Evolutionary conservation across 64 coral and sea anemone species (phyloP).

Genomic region (Hydrozoanthus tunicans): DNA sequence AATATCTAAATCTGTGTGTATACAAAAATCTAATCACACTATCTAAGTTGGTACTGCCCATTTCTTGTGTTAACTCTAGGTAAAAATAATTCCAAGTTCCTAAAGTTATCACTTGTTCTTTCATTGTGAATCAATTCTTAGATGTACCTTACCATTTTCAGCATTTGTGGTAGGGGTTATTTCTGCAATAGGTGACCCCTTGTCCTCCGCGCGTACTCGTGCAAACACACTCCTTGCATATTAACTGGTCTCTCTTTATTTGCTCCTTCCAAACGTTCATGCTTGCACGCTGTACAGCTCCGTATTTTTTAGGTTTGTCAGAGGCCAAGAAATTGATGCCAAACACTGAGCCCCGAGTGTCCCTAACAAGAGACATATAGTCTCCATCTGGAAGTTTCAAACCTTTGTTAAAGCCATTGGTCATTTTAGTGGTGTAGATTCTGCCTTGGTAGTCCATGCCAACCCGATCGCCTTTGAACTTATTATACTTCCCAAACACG

Average conservation of each 20-base stretch:
- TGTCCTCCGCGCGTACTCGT: constrained; percentile 63
- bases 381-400: constrained; percentile 70
- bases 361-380: constrained; percentile 69
- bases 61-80: no score
- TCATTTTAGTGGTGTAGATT: constrained; percentile 71
- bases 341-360: constrained; percentile 77
- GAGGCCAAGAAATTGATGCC: constrained; percentile 75
- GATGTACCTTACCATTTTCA: constrained; percentile 66
- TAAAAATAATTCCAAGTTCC: no score
- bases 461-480: constrained; percentile 41
- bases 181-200: constrained; percentile 82
- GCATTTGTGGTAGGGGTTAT: constrained; percentile 82
- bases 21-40: no score
- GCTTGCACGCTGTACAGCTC: constrained; percentile 64
- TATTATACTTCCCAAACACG: constrained; percentile 86
- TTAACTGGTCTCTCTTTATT: constrained; percentile 79
- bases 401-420: background rate
- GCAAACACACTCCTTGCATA: constrained; percentile 91
- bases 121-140: background rate
- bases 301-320: constrained; percentile 8
- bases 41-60: no score
- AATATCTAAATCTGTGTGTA: no score
- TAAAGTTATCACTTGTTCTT: background rate
- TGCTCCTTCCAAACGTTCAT: constrained; percentile 80
- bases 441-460: constrained; percentile 82